Base-by-base conservation (phyloP, 2,797 vertebrate species). In the Anolis apletophallus region DNA sequence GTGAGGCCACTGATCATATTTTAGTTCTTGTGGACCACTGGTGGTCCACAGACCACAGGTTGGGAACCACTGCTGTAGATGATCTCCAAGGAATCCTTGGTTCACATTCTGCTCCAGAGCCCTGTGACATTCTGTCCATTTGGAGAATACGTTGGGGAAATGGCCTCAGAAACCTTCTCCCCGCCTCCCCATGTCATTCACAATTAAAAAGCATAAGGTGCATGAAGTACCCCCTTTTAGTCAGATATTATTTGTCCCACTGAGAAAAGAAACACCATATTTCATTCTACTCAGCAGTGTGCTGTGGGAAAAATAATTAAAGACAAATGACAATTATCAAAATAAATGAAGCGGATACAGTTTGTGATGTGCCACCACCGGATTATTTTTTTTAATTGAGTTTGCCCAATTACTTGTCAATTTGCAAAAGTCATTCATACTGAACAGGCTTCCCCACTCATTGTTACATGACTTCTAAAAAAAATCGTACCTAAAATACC, bases 271-370 rank as follows among this genome's bases (percentile, higher is more conserved):
- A 77, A 23, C 82, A 16, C 61, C 36, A 68, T 36, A 84, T 73
- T 78, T 54, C 50, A 34, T 89, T 87, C 64, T 13, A 71, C 71
- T 85, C 82, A 75, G 67, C 36, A 77, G 6, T 52, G 52, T 73
- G 46, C 26, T 40, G 23, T 21, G 54, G 52, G n/a, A 64, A 72
- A 61, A 71, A 74, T 69, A 86, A 84, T 87, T 84, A 87, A 88
- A 84, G 82, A 84, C 78, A 87, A 83, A 83, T 78, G 68, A 87
- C 82, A 85, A 82, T 87, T 90, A 90, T 84, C 68, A 74, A 90
- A 85, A 82, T 81, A 87, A 89, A 85, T 81, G 81, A 87, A 87
- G 52, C 57, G 67, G 10, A n/a, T 34, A 54, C n/a, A 79, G 52
- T 73, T 87, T 73, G 74, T n/a, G 78, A 87, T 36, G n/a, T 75